Conservation (phyloP, 2,888 invertebrate genomes). For the Napeogenes inachia region DNA sequence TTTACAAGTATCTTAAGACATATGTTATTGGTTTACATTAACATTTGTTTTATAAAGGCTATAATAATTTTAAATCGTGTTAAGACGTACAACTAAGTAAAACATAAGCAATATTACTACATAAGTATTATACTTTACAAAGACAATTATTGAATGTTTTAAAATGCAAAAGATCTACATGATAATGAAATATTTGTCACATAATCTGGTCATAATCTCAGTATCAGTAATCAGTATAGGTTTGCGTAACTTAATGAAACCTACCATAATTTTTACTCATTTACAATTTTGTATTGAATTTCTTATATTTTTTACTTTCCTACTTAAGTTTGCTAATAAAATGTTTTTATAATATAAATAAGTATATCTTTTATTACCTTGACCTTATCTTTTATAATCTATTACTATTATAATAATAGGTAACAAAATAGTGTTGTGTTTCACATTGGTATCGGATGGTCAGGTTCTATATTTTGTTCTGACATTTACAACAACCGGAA, state of each 20-base stretch:
- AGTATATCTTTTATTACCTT: conserved; percentile 27
- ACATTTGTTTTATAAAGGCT: conserved; percentile 5
- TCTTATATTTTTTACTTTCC: conserved; percentile 77
- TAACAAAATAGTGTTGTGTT: neutral
- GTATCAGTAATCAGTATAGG: conserved; percentile 35
- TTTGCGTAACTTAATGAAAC: conserved; percentile 48
- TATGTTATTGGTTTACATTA: conserved; percentile 3
- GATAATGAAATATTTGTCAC: conserved; percentile 10
- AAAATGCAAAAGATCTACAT: conserved; percentile 19
- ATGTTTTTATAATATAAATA: conserved; percentile 65
- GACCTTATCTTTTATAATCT: neutral
- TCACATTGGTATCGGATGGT: neutral
- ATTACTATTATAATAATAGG: neutral
- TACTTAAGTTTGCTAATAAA: conserved; percentile 77
- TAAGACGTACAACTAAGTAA: conserved; percentile 4
- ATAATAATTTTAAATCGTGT: conserved; percentile 3
- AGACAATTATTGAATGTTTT: neutral
- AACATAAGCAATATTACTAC: neutral
- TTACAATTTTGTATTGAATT: conserved; percentile 73
- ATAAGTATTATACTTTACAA: conserved; percentile 4
- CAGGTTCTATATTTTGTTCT: conserved; percentile 13
- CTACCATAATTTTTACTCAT: conserved; percentile 68
- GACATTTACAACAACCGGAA: conserved; percentile 30
- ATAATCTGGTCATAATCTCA: conserved; percentile 26
- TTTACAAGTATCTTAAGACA: conserved; percentile 1